Percentiles rank a stretch among this genome's conserved stretches.
These are phyloP conservation scores for Pterostichus madidus DNA, from an alignment of 2,888 invertebrate genomes.

Conservation along the genomic window DNA sequence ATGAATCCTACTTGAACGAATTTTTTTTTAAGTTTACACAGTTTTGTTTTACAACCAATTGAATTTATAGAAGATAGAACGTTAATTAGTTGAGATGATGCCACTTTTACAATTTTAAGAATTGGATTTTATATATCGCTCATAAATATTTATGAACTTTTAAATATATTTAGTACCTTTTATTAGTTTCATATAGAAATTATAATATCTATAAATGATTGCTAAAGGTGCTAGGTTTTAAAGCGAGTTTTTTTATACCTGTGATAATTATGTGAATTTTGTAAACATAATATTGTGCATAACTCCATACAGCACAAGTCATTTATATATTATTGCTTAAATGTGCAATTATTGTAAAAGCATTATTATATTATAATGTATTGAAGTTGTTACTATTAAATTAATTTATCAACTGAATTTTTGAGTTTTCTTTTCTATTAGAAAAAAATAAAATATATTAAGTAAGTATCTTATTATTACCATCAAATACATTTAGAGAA, in stretches of 20 bases:
- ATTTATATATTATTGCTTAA: slow-evolving; percentile 61
- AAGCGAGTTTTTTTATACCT: slow-evolving; percentile 64
- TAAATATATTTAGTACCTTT: slow-evolving; percentile 53
- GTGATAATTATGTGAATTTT: slow-evolving; percentile 67
- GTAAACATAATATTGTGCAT: slow-evolving; percentile 60
- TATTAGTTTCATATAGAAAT: slow-evolving; percentile 43
- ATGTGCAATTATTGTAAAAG: slow-evolving; percentile 61
- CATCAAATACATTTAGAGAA: slow-evolving; percentile 66
- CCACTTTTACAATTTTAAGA: slow-evolving; percentile 30
- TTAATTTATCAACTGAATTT: slow-evolving; percentile 52
- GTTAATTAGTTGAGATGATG: slow-evolving; percentile 10
- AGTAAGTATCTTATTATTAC: slow-evolving; percentile 59
- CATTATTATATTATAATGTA: slow-evolving; percentile 62
- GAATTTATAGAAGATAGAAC: background rate
- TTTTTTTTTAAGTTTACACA: slow-evolving; percentile 29
- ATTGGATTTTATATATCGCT: slow-evolving; percentile 35
- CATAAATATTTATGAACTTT: slow-evolving; percentile 45
- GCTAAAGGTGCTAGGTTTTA: slow-evolving; percentile 66
- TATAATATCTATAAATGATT: slow-evolving; percentile 50
- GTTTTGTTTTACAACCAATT: slow-evolving; percentile 13
- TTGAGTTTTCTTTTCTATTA: slow-evolving; percentile 4
- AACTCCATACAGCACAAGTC: slow-evolving; percentile 59
- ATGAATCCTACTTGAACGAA: slow-evolving; percentile 8
- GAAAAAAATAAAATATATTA: slow-evolving; percentile 26
- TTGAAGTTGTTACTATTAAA: slow-evolving; percentile 62